Conservation (phyloP, 1,140 invertebrate species). For the Diorhabda elongata region DNA sequence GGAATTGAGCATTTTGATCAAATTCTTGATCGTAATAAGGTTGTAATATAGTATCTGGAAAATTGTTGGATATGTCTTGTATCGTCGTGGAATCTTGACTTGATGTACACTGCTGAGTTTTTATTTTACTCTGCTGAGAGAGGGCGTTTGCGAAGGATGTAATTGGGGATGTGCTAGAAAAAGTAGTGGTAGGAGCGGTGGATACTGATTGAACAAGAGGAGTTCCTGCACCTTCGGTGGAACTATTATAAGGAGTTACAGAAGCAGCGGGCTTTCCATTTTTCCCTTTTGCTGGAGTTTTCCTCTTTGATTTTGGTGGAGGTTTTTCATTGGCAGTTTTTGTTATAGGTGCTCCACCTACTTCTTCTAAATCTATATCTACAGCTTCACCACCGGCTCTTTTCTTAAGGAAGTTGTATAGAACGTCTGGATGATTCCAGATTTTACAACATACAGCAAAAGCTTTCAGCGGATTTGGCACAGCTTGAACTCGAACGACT, state of each 20-base stretch:
- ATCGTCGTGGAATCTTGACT: conserved; percentile 24
- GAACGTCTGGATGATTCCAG: conserved; percentile 98
- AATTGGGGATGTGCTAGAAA: conserved; percentile 17
- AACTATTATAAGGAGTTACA: conserved; percentile 55
- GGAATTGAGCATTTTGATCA: conserved; percentile 28
- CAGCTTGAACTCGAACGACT: conserved; percentile 76
- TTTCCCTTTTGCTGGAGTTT: conserved; percentile 30
- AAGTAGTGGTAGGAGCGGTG: conserved; percentile 1
- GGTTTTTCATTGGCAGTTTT: conserved; percentile 29
- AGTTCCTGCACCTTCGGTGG: conserved; percentile 19
- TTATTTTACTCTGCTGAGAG: conserved; percentile 18
- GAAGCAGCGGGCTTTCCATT: conserved; percentile 62
- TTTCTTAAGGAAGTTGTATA: conserved; percentile 88
- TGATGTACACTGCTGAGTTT: conserved; percentile 7
- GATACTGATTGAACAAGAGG: background rate
- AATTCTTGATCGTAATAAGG: conserved; percentile 24
- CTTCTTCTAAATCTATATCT: conserved; percentile 87
- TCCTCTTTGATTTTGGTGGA: conserved; percentile 30
- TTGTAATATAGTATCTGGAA: conserved; percentile 26
- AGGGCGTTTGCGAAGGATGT: conserved; percentile 26
- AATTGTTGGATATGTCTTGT: conserved; percentile 28
- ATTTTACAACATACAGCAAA: conserved; percentile 99
- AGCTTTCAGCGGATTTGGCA: conserved; percentile 94
- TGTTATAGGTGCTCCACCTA: conserved; percentile 40
- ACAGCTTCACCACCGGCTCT: conserved; percentile 74